A percentile compares a stretch with the other conserved stretches of the same genome.
These are phyloP conservation scores for Euclidia mi DNA, from an alignment of 2,888 invertebrate genomes.

Conservation along the genomic window DNA sequence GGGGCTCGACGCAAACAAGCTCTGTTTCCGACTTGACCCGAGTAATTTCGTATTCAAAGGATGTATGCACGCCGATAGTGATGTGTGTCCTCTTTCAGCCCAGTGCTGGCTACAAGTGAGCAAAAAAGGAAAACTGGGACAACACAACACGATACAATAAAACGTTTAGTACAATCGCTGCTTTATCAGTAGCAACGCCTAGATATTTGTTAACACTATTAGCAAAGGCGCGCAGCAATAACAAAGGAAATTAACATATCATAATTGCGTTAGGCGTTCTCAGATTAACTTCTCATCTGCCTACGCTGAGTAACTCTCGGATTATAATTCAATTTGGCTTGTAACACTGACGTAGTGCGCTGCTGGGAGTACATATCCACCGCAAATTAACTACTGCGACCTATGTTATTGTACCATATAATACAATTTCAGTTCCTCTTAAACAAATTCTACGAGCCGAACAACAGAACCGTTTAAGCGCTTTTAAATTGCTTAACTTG, in stretches of 20 bases:
- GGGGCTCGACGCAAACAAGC: constrained; percentile 51
- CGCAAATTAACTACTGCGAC: constrained; percentile 32
- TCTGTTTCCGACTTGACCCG: constrained; percentile 56
- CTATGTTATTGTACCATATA: constrained; percentile 23
- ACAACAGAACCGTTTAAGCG: constrained; percentile 14
- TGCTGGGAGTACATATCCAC: constrained; percentile 38
- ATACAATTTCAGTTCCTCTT: constrained; percentile 15
- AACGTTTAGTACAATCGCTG: constrained; percentile 17
- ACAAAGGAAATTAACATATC: constrained; percentile 73
- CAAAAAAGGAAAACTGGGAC: constrained; percentile 26
- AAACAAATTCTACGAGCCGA: constrained; percentile 10
- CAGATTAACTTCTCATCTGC: constrained; percentile 71
- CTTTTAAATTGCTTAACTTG: constrained; percentile 21
- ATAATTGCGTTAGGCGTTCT: constrained; percentile 70
- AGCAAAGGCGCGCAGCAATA: constrained; percentile 51
- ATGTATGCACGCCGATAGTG: constrained; percentile 52
- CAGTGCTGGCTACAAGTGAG: constrained; percentile 16
- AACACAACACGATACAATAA: constrained; percentile 29
- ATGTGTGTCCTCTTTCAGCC: constrained; percentile 45
- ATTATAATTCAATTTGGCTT: constrained; percentile 72
- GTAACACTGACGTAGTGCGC: constrained; percentile 45
- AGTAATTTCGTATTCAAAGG: constrained; percentile 66
- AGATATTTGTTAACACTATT: constrained; percentile 58
- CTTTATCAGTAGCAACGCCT: constrained; percentile 28
- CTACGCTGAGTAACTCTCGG: constrained; percentile 60